Evolutionary conservation across 1,140 invertebrate genomes (phyloP).

Genomic region (Ceratitis capitata): DNA sequence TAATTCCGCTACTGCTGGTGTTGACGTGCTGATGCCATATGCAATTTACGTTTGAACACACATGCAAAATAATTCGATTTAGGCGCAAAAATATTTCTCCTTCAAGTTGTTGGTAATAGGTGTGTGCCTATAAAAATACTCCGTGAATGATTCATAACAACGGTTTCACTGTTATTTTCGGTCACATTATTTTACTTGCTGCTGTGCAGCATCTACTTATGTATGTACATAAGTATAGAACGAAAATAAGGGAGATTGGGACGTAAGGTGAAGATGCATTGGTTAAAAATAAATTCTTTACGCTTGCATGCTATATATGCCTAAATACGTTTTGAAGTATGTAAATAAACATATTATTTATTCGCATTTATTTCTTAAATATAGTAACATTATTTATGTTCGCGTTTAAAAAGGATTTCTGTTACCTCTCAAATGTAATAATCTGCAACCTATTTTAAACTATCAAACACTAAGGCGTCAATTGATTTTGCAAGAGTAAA

Average conservation of each 20-base stretch:
- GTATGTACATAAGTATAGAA: too few species aligned
- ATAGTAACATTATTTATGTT: too few species aligned
- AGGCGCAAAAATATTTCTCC: background rate
- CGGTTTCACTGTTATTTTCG: background rate
- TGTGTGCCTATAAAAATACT: background rate
- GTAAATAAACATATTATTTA: too few species aligned
- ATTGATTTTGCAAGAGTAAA: too few species aligned
- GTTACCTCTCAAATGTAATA: too few species aligned
- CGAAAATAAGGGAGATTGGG: background rate
- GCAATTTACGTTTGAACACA: background rate
- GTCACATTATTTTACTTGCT: background rate
- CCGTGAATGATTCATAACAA: constrained; percentile 3
- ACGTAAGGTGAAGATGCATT: background rate
- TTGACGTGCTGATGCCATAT: constrained; percentile 1
- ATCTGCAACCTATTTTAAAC: too few species aligned
- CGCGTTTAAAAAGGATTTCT: too few species aligned
- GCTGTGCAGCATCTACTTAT: background rate
- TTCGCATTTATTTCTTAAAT: too few species aligned
- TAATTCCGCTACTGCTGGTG: background rate
- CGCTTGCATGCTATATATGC: background rate
- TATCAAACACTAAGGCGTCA: too few species aligned
- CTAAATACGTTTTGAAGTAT: too few species aligned
- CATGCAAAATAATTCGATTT: too few species aligned
- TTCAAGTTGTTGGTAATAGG: background rate
- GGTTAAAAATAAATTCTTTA: background rate